Evolutionary conservation across 2,797 vertebrate species (phyloP).

Genomic region (Morus bassanus): DNA sequence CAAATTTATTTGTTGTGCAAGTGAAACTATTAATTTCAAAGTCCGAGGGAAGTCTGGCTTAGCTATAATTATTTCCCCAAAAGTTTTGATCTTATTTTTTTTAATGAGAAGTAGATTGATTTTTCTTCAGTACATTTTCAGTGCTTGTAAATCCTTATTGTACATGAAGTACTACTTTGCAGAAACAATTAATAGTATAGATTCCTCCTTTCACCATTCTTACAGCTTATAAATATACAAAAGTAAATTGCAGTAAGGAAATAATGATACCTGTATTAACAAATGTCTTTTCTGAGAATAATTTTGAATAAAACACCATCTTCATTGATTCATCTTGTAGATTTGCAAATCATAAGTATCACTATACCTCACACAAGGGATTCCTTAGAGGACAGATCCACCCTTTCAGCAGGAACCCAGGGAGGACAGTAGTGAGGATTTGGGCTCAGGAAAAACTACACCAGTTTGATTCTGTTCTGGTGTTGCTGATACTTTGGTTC

Average conservation of each 20-base stretch:
- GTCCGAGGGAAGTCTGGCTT: not conserved
- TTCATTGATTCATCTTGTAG: not conserved
- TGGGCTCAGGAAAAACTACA: not conserved
- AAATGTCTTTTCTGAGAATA: not conserved
- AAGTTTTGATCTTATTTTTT: not conserved
- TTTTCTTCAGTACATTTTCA: not conserved
- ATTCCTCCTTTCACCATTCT: not conserved
- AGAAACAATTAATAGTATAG: conserved; percentile 2
- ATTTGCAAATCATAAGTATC: not conserved
- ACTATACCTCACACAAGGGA: not conserved
- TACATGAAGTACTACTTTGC: not conserved
- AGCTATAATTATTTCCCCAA: not conserved
- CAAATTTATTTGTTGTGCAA: not conserved
- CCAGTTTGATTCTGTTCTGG: not conserved
- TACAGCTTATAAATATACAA: conserved; percentile 7
- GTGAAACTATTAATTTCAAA: not conserved
- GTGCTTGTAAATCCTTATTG: not conserved
- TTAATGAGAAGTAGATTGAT: not conserved
- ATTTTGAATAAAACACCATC: not conserved
- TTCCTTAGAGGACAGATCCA: not conserved
- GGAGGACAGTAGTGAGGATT: fast-evolving
- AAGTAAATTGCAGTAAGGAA: not conserved
- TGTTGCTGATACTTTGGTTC: not conserved
- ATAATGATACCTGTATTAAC: not conserved
- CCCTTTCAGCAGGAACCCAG: not conserved